Evolutionary conservation across 1,140 invertebrate genomes (phyloP), one percentile per base, ranked within the genome.

Genomic region (Zaprionus vittiger): DNA sequence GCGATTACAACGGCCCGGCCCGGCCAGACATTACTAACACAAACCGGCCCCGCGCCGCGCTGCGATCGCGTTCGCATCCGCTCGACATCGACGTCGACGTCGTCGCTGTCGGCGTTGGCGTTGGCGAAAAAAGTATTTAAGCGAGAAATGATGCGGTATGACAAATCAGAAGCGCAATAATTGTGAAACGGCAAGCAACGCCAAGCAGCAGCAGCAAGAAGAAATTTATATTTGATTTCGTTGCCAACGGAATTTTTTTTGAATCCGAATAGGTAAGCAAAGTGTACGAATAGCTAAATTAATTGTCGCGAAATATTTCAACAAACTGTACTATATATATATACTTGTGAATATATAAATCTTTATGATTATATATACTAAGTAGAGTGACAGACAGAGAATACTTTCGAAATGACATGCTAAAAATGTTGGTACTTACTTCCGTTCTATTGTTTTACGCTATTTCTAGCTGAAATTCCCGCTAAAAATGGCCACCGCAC

Each of bases 111-210:
- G 41, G 9, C 41, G 41, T 6, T 38, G 41, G 9, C 41, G 41
- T 6, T 38, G 26, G n/a, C 49, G 17, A 4, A 60, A 70, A 62
- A 62, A 61, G 81, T 90, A 90, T 90, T 91, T 90, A 90, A 90
- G 68, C 72, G 86, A 54, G 67, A 82, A 78, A 85, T 90, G 73
- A 82, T 80, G 73, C 70, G 52, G 61, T 71, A 90, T 90, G 82
- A 91, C 85, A 82, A 80, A 81, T 90, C 85, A 90, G 79, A 90
- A 90, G 73, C 81, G 66, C 89, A 90, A 85, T 80, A 90, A 82
- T 71, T 84, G 72, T 79, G 81, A 83, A 79, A 60, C 69, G 69
- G 66, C 64, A 61, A 75, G 62, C 83, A 82, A 22, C 56, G 37
- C 22, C 59, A 17, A 59, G 31, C 65, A 64, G 24, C 20, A 66